Conservation (phyloP, 2,113 vertebrate species). For the Gorsachius goisagi region DNA sequence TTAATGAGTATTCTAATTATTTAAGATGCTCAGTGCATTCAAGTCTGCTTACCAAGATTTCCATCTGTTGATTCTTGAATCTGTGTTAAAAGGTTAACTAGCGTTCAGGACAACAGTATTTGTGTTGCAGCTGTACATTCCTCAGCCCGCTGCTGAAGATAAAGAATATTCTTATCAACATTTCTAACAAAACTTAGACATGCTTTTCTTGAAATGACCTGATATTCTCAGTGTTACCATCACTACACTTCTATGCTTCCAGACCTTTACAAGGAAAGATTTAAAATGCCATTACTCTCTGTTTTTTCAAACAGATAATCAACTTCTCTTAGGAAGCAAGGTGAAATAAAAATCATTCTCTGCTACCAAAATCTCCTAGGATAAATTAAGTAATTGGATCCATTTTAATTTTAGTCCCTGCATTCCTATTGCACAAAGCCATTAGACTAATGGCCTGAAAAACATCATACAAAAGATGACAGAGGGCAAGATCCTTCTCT, state of each 20-base stretch:
- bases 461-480: not conserved
- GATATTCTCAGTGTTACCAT: not conserved
- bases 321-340: not conserved
- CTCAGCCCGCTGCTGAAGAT: not conserved
- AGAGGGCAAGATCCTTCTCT: not conserved
- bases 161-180: not conserved
- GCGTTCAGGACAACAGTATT: not conserved
- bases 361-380: not conserved
- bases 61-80: not conserved
- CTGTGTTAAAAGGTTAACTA: not conserved
- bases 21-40: not conserved
- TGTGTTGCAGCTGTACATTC: not conserved
- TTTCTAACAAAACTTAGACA: not conserved
- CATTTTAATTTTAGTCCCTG: constrained; percentile 13
- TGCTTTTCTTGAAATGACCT: not conserved
- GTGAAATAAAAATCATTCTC: constrained; percentile 27
- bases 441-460: constrained; percentile 21
- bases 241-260: not conserved
- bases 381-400: constrained; percentile 11
- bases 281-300: not conserved
- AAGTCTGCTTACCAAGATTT: not conserved
- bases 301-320: not conserved
- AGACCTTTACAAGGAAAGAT: not conserved
- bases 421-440: not conserved
- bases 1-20: not conserved